These are phyloP conservation scores for Eupithecia subumbrata DNA, from an alignment of 2,888 invertebrate genomes.

Conservation along the genomic window DNA sequence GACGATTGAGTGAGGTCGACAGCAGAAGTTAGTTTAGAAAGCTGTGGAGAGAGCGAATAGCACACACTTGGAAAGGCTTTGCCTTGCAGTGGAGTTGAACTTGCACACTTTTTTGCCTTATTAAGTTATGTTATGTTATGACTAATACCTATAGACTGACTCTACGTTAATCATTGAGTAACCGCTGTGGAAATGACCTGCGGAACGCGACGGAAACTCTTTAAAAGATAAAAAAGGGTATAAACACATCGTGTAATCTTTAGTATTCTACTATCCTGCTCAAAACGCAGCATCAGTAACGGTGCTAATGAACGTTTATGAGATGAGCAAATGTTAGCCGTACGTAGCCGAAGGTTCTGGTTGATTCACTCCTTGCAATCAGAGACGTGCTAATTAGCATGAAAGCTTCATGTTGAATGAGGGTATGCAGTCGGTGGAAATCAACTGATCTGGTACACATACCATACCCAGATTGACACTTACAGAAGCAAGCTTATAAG, in stretches of 20 bases:
- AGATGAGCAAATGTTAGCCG: conserved; percentile 38
- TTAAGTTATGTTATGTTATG: not conserved
- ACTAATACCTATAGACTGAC: not conserved
- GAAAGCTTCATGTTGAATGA: conserved; percentile 12
- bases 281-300: conserved; percentile 35
- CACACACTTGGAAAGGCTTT: too few relatives aligned
- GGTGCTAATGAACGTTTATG: conserved; percentile 45
- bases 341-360: conserved; percentile 16
- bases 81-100: not conserved
- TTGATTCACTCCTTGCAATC: conserved; percentile 29
- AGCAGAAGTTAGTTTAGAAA: too few relatives aligned
- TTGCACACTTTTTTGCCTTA: not conserved
- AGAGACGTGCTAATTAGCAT: conserved; percentile 25
- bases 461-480: not conserved
- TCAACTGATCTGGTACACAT: not conserved
- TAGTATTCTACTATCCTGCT: conserved; percentile 8
- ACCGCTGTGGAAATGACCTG: not conserved
- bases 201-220: not conserved
- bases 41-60: too few relatives aligned
- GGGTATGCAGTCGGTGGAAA: not conserved
- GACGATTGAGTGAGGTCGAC: too few relatives aligned
- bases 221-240: not conserved
- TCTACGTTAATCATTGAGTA: not conserved
- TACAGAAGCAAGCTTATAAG: not conserved
- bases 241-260: not conserved